Evolutionary conservation across 2,888 invertebrate species (phyloP).

Genomic region (Gymnosoma rotundatum): DNA sequence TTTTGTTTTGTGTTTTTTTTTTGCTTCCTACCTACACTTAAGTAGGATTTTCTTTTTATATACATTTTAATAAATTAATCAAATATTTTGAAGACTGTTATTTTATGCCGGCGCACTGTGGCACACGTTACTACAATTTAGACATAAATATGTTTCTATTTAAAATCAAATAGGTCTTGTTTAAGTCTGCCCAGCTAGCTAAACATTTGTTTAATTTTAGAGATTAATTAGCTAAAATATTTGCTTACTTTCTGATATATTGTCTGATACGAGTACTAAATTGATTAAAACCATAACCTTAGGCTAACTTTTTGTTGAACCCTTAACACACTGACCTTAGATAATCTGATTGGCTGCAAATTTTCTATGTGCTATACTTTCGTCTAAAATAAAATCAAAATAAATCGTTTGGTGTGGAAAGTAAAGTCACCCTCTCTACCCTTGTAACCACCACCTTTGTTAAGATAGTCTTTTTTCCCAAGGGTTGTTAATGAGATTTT

Average conservation of each 20-base stretch:
- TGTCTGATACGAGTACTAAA: not conserved
- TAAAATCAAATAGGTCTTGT: too few relatives aligned
- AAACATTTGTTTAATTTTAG: conserved; percentile 20
- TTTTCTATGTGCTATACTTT: not conserved
- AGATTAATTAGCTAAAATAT: not conserved
- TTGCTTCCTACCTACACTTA: conserved; percentile 24
- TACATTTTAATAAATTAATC: conserved; percentile 62
- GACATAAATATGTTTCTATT: too few relatives aligned
- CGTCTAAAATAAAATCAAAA: conserved; percentile 24
- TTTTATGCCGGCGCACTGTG: conserved; percentile 5
- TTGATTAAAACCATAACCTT: conserved; percentile 39
- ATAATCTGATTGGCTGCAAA: conserved; percentile 10
- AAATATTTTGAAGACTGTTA: conserved; percentile 18
- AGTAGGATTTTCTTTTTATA: conserved; percentile 38
- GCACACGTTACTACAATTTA: not conserved
- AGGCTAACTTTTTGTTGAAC: conserved; percentile 13
- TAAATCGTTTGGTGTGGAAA: conserved; percentile 46
- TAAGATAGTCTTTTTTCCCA: conserved; percentile 36
- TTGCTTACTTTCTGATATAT: not conserved
- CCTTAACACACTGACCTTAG: conserved; percentile 59
- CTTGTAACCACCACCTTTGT: not conserved
- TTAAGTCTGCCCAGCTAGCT: too few relatives aligned
- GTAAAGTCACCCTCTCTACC: conserved; percentile 4
- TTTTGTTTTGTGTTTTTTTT: not conserved
- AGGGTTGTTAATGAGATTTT: conserved; percentile 41